These are phyloP conservation scores for Antidorcas marsupialis DNA, from an alignment of 2,113 vertebrate species.

Conservation along the genomic window DNA sequence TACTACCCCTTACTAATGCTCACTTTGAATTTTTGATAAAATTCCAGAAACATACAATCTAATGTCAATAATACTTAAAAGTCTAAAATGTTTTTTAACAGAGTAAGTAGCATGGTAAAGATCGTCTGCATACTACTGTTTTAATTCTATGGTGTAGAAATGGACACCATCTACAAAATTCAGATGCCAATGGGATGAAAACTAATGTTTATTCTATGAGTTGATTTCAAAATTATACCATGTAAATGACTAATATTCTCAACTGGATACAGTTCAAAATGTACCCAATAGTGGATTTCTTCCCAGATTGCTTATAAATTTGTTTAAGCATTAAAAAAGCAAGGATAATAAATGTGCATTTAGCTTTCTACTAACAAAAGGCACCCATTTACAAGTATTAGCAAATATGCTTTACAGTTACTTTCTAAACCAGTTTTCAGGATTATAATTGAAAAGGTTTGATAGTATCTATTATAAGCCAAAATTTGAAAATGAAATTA, in stretches of 20 bases:
- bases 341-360: constrained; percentile 5
- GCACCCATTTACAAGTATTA: background rate
- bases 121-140: background rate
- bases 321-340: constrained; percentile 37
- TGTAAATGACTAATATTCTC: constrained; percentile 13
- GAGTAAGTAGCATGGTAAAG: background rate
- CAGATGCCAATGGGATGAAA: background rate
- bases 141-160: background rate
- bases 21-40: background rate
- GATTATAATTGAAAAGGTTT: constrained; percentile 3
- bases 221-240: constrained; percentile 55
- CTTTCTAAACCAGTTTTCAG: constrained; percentile 18
- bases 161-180: background rate
- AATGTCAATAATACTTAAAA: background rate
- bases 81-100: background rate
- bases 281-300: constrained; percentile 32
- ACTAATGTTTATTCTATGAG: constrained; percentile 14
- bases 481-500: constrained; percentile 27
- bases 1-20: background rate
- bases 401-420: constrained; percentile 1
- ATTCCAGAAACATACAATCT: background rate
- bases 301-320: constrained; percentile 13
- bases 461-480: background rate
- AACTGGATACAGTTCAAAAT: background rate
- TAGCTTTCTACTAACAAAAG: constrained; percentile 6